Percentiles rank a stretch among this genome's conserved stretches.
Evolutionary conservation across 2,113 vertebrate genomes (phyloP).

Genomic region (Periophthalmus modestus): DNA sequence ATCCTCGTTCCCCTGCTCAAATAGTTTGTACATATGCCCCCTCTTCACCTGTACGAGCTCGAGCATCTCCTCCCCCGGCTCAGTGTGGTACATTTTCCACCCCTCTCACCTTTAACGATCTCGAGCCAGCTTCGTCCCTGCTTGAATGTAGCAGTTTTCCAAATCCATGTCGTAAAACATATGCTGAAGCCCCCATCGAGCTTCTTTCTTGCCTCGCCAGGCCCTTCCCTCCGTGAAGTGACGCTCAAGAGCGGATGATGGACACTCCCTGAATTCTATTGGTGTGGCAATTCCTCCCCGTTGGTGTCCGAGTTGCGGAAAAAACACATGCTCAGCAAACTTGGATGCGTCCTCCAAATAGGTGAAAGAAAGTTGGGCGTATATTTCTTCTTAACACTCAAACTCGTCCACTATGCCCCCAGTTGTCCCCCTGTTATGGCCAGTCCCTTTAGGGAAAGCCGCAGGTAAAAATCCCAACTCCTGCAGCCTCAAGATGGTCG

Average conservation of each 20-base stretch:
- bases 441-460: no score
- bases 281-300: conserved; percentile 75
- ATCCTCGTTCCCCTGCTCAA: not conserved
- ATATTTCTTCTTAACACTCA: conserved; percentile 83
- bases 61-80: conserved; percentile 78
- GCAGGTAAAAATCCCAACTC: no score
- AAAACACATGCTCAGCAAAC: conserved; percentile 79
- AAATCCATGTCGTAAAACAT: conserved; percentile 83
- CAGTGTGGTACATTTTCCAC: not conserved
- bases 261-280: conserved; percentile 83
- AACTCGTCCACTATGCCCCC: conserved; percentile 82
- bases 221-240: conserved; percentile 77
- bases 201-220: conserved; percentile 82
- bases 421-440: no score
- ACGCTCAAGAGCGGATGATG: conserved; percentile 80
- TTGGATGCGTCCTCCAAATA: conserved; percentile 81
- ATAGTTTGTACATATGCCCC: not conserved
- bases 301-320: conserved; percentile 82
- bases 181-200: conserved; percentile 81
- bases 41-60: conserved; percentile 81
- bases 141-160: conserved; percentile 82
- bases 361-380: conserved; percentile 82
- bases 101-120: conserved; percentile 77
- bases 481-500: no score
- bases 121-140: conserved; percentile 79